phyloP scores from a whole-genome alignment of 92 coral and sea anemone genomes.

The Zoanthus sansibaricus region DNA sequence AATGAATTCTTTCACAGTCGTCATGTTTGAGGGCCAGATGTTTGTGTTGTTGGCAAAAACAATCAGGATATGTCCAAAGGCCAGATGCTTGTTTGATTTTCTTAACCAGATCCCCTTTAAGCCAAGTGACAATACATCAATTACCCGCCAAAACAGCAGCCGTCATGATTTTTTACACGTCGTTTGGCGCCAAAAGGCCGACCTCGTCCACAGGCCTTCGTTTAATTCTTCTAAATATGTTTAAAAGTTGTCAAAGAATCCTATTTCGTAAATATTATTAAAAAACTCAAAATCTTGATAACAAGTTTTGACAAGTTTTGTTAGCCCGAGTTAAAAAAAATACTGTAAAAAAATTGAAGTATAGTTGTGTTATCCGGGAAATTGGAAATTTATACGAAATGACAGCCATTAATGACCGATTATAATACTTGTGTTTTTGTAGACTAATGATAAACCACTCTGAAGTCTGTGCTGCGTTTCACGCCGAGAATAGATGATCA shows the following conservation, averaged over 20 bases:
- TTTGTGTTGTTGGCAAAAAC: constrained; percentile 37
- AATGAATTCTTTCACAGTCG: constrained; percentile 34
- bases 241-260: constrained; percentile 2
- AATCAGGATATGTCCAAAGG: constrained; percentile 48
- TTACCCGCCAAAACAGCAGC: constrained; percentile 68
- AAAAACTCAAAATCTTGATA: neutral
- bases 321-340: too few relatives aligned
- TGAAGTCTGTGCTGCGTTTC: neutral
- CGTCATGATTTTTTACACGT: constrained; percentile 49
- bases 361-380: constrained; percentile 12
- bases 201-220: neutral
- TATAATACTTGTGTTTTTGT: neutral
- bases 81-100: constrained; percentile 53
- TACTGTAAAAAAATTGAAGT: neutral
- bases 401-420: neutral
- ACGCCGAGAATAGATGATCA: constrained; percentile 24
- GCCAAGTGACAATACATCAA: constrained; percentile 65
- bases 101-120: constrained; percentile 54
- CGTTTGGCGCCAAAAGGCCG: constrained; percentile 56
- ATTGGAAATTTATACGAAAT: neutral
- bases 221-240: neutral
- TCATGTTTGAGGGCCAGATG: constrained; percentile 49
- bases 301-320: neutral
- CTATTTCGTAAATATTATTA: neutral
- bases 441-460: neutral